Evolutionary conservation across 1,140 invertebrate species (phyloP).

Genomic region (Ruditapes philippinarum): DNA sequence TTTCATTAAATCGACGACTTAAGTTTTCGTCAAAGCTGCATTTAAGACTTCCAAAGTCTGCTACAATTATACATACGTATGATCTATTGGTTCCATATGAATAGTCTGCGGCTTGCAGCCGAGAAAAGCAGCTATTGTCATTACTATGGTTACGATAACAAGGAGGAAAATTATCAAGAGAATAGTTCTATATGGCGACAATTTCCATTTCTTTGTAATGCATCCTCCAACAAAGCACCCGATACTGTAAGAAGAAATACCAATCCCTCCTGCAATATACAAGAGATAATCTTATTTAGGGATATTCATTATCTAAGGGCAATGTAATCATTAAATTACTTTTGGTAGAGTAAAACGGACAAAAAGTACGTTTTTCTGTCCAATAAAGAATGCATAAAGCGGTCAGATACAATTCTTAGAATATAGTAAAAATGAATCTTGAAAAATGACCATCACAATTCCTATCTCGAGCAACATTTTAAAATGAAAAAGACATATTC

Average conservation of each 20-base stretch:
- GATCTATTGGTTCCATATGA: slow-evolving; percentile 62
- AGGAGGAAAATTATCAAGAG: slow-evolving; percentile 8
- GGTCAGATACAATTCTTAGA: too few relatives aligned
- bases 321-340: too few relatives aligned
- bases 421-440: too few relatives aligned
- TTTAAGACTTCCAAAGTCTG: too few relatives aligned
- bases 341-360: too few relatives aligned
- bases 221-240: slow-evolving; percentile 69
- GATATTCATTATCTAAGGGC: too few relatives aligned
- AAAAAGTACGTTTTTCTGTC: background rate
- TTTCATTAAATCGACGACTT: too few relatives aligned
- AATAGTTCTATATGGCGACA: slow-evolving; percentile 65
- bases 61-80: slow-evolving; percentile 3
- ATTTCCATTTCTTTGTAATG: slow-evolving; percentile 68
- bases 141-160: background rate
- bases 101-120: slow-evolving; percentile 70
- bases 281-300: background rate
- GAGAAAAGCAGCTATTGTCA: slow-evolving; percentile 40
- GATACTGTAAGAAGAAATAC: slow-evolving; percentile 31
- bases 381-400: background rate
- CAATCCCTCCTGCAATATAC: slow-evolving; percentile 29
- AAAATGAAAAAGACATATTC: too few relatives aligned
- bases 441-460: too few relatives aligned
- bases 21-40: too few relatives aligned
- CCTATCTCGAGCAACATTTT: too few relatives aligned